Conservation (phyloP, 2,888 invertebrate genomes). For the Drosophila barbarae region DNA sequence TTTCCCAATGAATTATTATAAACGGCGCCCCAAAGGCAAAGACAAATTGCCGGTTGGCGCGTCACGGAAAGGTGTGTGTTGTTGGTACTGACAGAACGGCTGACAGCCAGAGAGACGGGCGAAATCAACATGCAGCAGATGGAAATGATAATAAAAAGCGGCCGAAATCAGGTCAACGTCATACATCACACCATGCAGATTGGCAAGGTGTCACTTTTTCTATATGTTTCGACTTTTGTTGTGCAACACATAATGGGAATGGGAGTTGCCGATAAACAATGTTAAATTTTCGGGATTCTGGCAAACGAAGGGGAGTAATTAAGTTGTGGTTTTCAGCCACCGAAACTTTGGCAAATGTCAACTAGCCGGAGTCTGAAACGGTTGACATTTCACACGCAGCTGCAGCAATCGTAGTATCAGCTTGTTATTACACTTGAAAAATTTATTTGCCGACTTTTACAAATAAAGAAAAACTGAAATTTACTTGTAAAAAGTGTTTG, state of each 20-base stretch:
- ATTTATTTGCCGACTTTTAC: not conserved
- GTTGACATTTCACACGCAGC: constrained; percentile 69
- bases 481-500: not conserved
- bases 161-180: constrained; percentile 62
- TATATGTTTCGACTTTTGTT: constrained; percentile 57
- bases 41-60: constrained; percentile 66
- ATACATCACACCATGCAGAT: constrained; percentile 62
- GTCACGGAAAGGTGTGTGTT: constrained; percentile 66
- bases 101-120: constrained; percentile 26
- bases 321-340: constrained; percentile 49
- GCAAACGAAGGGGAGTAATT: constrained; percentile 51
- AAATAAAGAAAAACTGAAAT: not conserved
- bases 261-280: constrained; percentile 11
- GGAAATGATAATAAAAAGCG: constrained; percentile 47
- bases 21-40: constrained; percentile 61
- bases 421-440: constrained; percentile 18
- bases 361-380: constrained; percentile 43
- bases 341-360: constrained; percentile 53
- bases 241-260: constrained; percentile 47
- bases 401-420: constrained; percentile 35
- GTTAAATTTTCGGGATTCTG: constrained; percentile 1
- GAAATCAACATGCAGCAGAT: constrained; percentile 41
- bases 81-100: constrained; percentile 17
- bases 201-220: constrained; percentile 66
- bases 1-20: constrained; percentile 59